Conservation (phyloP, 1,140 invertebrate genomes). For the Tetraneura akinire region DNA sequence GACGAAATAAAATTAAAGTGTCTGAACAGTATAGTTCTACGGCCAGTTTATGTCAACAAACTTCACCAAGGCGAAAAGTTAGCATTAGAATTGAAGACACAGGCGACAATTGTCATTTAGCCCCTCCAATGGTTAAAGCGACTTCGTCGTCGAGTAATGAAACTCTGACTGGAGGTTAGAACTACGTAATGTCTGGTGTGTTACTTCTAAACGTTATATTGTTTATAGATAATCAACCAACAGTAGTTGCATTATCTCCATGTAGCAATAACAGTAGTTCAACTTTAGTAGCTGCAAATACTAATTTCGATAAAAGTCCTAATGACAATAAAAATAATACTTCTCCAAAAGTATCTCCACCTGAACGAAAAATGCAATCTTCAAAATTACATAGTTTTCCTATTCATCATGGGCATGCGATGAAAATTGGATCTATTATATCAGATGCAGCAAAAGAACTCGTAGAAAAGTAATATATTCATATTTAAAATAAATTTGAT, state of each 20-base stretch:
- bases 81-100: conserved; percentile 60
- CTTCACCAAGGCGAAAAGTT: conserved; percentile 58
- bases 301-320: conserved; percentile 23
- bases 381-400: conserved; percentile 35
- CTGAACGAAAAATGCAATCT: conserved; percentile 46
- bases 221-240: conserved; percentile 43
- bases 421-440: conserved; percentile 39
- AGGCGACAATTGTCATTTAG: conserved; percentile 64
- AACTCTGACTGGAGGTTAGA: conserved; percentile 69
- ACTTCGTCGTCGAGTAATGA: conserved; percentile 73
- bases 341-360: conserved; percentile 14
- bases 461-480: conserved; percentile 39
- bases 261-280: conserved; percentile 46
- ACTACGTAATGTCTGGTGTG: conserved; percentile 49
- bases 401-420: conserved; percentile 41
- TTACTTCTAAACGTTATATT: background rate
- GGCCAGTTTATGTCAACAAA: conserved; percentile 31
- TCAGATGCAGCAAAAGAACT: conserved; percentile 42
- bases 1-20: conserved; percentile 41
- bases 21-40: conserved; percentile 32
- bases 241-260: conserved; percentile 31
- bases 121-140: conserved; percentile 65
- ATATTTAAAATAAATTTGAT: background rate
- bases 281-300: conserved; percentile 32
- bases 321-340: background rate